Base-by-base conservation (phyloP, 2,888 invertebrate genomes). In the Cordilura impudica region DNA sequence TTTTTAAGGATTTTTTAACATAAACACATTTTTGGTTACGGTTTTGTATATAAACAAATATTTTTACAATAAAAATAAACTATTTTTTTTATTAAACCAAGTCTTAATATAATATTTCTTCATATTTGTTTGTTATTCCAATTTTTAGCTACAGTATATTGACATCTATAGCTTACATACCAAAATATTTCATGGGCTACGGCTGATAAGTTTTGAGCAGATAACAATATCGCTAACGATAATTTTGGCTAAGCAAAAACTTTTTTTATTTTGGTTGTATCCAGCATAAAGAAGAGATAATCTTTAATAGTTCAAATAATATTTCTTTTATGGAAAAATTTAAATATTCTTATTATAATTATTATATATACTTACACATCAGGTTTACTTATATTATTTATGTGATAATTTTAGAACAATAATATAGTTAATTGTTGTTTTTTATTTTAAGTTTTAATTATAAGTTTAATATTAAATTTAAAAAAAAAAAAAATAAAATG, bases 151-250 rank as follows among this genome's bases (percentile, higher is more conserved):
- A 96, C 92, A 95, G 95, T 79, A 93, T 96, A 90, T 91, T 96
- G 85, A 95, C 95, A 93, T 95, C 96, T 85, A 94, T 96, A 88
- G 96, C 96, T 84, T 93, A 95, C 90, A 93, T 96, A 91, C 96
- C 96, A 87, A 96, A 95, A 91, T 96, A 95, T 89, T 95, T 96
- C 84, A 92, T 96, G 91, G 95, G 95, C 80, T 92, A 95, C 85
- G 95, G 95, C 87, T 96, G 93, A 92, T 14, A 43, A 19, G 2
- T 16, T 10, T 45, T 7, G 7, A 10, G 19, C n/a, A 49, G 49
- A 35, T 19, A 7, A n/a, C 7, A 31, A 19, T 19, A 35, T 63
- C 47, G 45, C 6, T 26, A n/a, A 21, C 26, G 47, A 31, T 21
- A 35, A 14, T 43, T 35, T 26, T 6, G 43, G n/a, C 51, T 26